Conservation (phyloP, 2,113 vertebrate species). For the Muscicapa adusta region DNA sequence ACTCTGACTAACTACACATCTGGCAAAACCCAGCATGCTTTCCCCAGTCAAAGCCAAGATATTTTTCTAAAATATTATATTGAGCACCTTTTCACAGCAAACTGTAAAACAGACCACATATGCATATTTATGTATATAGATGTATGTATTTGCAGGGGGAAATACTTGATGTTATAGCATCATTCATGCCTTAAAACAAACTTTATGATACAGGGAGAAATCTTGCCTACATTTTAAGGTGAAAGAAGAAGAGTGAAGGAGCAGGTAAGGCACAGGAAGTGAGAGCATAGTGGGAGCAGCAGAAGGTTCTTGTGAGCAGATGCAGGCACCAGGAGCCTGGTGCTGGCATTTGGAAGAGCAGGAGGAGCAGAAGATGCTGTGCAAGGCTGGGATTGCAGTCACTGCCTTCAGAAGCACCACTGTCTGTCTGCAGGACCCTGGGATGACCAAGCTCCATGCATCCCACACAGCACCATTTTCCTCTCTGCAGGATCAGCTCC, state of each 20-base stretch:
- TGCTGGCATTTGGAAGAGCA: fast-evolving
- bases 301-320: not conserved
- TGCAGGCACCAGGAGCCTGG: not conserved
- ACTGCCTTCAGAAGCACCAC: not conserved
- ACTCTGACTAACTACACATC: not conserved
- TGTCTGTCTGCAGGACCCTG: not conserved
- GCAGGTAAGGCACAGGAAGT: not conserved
- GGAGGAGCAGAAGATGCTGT: fast-evolving
- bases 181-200: not conserved
- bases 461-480: not conserved
- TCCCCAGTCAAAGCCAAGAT: not conserved
- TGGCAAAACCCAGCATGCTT: not conserved
- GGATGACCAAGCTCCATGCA: not conserved
- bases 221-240: not conserved
- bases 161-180: not conserved
- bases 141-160: not conserved
- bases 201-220: not conserved
- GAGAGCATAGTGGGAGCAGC: not conserved
- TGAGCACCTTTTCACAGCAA: not conserved
- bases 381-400: not conserved
- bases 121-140: not conserved
- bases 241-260: not conserved
- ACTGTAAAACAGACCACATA: not conserved
- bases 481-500: not conserved
- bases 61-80: not conserved